Base-by-base conservation (phyloP, 2,888 invertebrate genomes). In the Epicampocera succincta region DNA sequence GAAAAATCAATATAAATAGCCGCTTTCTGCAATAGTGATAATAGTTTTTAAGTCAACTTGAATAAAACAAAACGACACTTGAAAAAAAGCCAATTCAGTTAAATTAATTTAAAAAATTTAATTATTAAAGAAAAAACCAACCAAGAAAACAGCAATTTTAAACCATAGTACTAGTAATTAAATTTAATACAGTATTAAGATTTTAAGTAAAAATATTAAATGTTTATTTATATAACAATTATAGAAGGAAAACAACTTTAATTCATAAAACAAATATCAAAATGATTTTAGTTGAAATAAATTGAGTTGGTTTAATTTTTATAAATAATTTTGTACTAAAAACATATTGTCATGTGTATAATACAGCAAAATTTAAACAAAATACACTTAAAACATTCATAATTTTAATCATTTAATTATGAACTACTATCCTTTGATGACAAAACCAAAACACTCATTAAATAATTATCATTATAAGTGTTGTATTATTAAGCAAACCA, bases 11-110 rank as follows among this genome's bases (percentile, higher is more conserved):
- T 60, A 75, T 74, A 83, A 74, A 85, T 84, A 80, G 85, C 85
- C 75, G 85, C 84, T 84, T 90, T 90, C 90, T 90, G 90, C 90
- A 90, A 90, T 90, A 90, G 90, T 90, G 90, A 90, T 90, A 90
- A 90, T 90, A 90, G 90, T 90, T 90, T 89, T 87, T 89, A 89
- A 89, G 90, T 87, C 84, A 78, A 80, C 77, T 83, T 79, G 84
- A 85, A 80, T 83, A 72, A 79, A 78, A 80, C 46, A 66, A 82
- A 80, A 74, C n/a, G 68, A 33, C 63, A 76, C n/a, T 78, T 71
- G 61, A 69, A 60, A 65, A 50, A 63, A 83, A 71, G 77, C 82
- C 77, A 82, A 75, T 82, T 82, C 78, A 78, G 65, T 82, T 82
- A 75, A 77, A 82, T 71, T 74, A 54, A 74, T 78, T 83, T 79